Conservation (phyloP, 1,140 invertebrate species). For the Sesamia nonagrioides region DNA sequence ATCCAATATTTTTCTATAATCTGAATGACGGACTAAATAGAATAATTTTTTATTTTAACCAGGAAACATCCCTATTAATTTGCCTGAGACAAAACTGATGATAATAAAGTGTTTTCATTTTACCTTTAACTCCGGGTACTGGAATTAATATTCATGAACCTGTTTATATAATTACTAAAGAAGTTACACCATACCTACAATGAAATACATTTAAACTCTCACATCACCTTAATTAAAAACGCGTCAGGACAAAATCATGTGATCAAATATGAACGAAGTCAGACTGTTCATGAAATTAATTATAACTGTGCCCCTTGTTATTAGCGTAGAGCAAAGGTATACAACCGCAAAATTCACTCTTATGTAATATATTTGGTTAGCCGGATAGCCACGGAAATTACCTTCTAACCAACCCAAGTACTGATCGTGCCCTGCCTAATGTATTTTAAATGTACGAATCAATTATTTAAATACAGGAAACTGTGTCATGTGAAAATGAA, state of each 20-base stretch:
- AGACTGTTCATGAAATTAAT: constrained; percentile 42
- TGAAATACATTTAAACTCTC: neutral
- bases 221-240: constrained; percentile 41
- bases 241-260: constrained; percentile 37
- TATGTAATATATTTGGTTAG: no score
- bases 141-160: constrained; percentile 29
- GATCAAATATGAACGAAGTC: constrained; percentile 31
- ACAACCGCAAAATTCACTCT: constrained; percentile 50
- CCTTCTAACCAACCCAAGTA: constrained; percentile 59
- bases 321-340: constrained; percentile 50
- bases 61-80: no score
- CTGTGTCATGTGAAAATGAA: constrained; percentile 57
- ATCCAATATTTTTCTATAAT: no score
- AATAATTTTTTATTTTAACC: no score
- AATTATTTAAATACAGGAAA: constrained; percentile 69
- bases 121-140: neutral
- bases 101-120: neutral
- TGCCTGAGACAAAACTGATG: neutral
- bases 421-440: constrained; percentile 67
- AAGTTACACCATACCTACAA: constrained; percentile 6
- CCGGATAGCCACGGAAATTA: constrained; percentile 65
- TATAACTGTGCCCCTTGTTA: constrained; percentile 40
- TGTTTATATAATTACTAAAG: neutral
- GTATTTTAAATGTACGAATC: constrained; percentile 76
- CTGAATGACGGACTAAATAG: no score